Evolutionary conservation across 2,888 invertebrate genomes (phyloP).

Genomic region (Nymphalis c-album): DNA sequence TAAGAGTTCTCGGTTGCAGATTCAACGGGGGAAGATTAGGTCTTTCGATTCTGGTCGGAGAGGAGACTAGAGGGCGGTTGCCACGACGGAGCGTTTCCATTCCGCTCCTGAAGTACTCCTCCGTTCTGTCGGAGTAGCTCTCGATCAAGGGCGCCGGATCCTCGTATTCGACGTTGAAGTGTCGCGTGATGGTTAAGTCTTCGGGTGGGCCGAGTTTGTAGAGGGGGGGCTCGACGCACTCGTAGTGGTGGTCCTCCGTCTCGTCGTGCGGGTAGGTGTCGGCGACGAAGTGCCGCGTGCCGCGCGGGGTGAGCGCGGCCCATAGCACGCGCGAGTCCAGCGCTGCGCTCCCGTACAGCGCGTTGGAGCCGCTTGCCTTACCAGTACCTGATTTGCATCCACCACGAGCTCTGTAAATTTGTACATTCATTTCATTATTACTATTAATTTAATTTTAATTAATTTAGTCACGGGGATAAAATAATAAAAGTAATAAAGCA

Average conservation of each 20-base stretch:
- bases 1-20: constrained; percentile 79
- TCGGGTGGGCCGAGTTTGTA: constrained; percentile 77
- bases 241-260: constrained; percentile 85
- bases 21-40: constrained; percentile 91
- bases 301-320: constrained; percentile 92
- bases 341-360: constrained; percentile 74
- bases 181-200: constrained; percentile 84
- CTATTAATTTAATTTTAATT: no score
- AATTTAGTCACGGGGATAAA: not conserved
- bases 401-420: constrained; percentile 63
- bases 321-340: constrained; percentile 87
- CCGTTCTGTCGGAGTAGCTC: constrained; percentile 83
- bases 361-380: constrained; percentile 74
- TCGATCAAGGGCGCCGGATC: constrained; percentile 89
- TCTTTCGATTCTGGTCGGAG: constrained; percentile 90
- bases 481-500: constrained; percentile 1
- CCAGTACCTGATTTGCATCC: constrained; percentile 81
- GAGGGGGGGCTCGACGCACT: constrained; percentile 83
- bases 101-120: constrained; percentile 72
- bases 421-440: no score
- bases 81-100: constrained; percentile 75
- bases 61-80: constrained; percentile 86
- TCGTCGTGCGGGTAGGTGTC: constrained; percentile 84
- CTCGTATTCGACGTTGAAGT: constrained; percentile 91
- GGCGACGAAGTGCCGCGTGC: constrained; percentile 89